Evolutionary conservation across 2,888 invertebrate genomes (phyloP).

Genomic region (Melinaea marsaeus): DNA sequence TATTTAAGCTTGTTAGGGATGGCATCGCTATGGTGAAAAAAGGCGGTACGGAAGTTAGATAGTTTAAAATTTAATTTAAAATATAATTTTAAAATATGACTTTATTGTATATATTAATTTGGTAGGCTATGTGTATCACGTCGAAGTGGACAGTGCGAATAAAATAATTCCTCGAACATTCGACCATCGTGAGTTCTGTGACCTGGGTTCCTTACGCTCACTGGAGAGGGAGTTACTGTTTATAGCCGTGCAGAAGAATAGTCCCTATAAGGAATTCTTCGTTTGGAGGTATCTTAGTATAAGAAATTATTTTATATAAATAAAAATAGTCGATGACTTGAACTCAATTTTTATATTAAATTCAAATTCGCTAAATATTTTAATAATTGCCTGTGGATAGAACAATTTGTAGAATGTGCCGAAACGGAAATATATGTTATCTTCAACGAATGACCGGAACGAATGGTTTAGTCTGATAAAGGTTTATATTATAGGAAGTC

Average conservation of each 20-base stretch:
- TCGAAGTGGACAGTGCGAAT: constrained; percentile 65
- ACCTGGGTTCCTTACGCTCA: constrained; percentile 56
- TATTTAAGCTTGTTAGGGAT: constrained; percentile 18
- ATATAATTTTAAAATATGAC: too few species aligned
- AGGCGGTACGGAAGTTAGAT: constrained; percentile 46
- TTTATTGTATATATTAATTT: constrained; percentile 33
- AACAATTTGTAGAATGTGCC: too few species aligned
- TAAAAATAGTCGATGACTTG: too few species aligned
- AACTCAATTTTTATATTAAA: too few species aligned
- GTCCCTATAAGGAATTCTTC: constrained; percentile 61
- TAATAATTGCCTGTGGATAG: too few species aligned
- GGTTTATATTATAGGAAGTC: too few species aligned
- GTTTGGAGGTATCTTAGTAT: constrained; percentile 51
- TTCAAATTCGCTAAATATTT: too few species aligned
- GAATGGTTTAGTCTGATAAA: too few species aligned
- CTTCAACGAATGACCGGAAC: too few species aligned
- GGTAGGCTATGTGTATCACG: constrained; percentile 70
- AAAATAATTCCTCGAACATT: constrained; percentile 58
- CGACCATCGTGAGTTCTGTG: constrained; percentile 65
- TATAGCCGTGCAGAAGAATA: constrained; percentile 37
- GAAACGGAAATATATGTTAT: too few species aligned
- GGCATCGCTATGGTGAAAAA: constrained; percentile 41
- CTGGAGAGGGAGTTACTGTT: constrained; percentile 40
- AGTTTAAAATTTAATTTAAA: too few species aligned
- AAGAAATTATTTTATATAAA: not conserved